These are phyloP conservation scores for Tuberolachnus salignus DNA, from an alignment of 2,888 invertebrate genomes.

Conservation along the genomic window DNA sequence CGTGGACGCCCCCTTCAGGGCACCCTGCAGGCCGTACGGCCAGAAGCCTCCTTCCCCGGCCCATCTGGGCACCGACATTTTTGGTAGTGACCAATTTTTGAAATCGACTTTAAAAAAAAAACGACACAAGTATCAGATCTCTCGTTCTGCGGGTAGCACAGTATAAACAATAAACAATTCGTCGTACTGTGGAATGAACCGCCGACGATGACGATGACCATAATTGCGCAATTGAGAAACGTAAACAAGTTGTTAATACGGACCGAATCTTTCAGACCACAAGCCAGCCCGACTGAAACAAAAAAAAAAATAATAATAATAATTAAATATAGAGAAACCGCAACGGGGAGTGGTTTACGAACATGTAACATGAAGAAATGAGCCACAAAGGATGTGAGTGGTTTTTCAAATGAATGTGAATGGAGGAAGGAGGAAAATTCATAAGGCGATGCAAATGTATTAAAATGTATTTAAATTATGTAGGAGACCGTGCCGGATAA, in stretches of 20 bases:
- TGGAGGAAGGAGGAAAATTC: too few species aligned
- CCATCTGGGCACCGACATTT: conserved; percentile 62
- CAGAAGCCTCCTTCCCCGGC: conserved; percentile 67
- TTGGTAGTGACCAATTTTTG: conserved; percentile 67
- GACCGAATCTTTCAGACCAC: conserved; percentile 82
- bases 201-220: conserved; percentile 75
- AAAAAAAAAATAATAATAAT: conserved; percentile 58
- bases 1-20: conserved; percentile 63
- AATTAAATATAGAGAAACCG: neutral
- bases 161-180: conserved; percentile 50
- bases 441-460: too few species aligned
- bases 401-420: too few species aligned
- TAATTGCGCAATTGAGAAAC: conserved; percentile 73
- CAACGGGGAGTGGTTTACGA: too few species aligned
- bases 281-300: conserved; percentile 71
- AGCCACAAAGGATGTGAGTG: too few species aligned
- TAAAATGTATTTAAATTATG: too few species aligned
- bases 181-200: conserved; percentile 72
- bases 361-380: too few species aligned
- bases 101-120: conserved; percentile 63
- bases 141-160: neutral
- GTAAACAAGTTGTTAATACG: conserved; percentile 80
- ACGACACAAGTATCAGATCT: too few species aligned
- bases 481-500: too few species aligned
- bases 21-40: conserved; percentile 64